These are phyloP conservation scores for Halcyon malimbica DNA, from an alignment of 2,113 vertebrate species.

Conservation along the genomic window DNA sequence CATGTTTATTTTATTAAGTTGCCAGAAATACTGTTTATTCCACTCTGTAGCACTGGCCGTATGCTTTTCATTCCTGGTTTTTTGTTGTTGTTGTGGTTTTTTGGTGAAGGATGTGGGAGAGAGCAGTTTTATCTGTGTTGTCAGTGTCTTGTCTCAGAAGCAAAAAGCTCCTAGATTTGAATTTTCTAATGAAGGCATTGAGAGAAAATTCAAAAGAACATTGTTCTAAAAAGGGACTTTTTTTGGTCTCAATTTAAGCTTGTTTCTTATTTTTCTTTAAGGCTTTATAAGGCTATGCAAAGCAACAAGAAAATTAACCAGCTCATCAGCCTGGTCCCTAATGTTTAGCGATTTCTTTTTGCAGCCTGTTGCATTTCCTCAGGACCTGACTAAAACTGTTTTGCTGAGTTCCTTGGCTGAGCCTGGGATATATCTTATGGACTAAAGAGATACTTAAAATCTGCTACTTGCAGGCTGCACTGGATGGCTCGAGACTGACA, in stretches of 20 bases:
- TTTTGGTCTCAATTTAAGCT: background rate
- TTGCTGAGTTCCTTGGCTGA: background rate
- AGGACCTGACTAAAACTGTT: slow-evolving; percentile 21
- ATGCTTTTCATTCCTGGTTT: background rate
- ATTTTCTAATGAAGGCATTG: background rate
- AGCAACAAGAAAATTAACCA: background rate
- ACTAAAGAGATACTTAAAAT: slow-evolving; percentile 11
- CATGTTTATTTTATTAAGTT: slow-evolving; percentile 31
- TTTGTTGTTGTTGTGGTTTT: background rate
- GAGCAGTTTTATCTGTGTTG: background rate
- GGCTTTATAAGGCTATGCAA: background rate
- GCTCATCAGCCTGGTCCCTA: background rate
- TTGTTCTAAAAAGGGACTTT: background rate
- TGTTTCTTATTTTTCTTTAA: background rate
- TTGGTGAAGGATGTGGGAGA: background rate
- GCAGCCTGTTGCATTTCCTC: background rate
- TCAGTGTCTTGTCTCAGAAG: background rate
- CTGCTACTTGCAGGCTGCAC: background rate
- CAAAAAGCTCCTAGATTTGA: background rate
- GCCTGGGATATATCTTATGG: background rate
- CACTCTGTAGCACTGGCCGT: background rate
- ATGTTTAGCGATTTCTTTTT: slow-evolving; percentile 15
- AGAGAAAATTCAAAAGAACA: background rate
- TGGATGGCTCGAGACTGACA: background rate
- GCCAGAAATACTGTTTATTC: background rate